Evolutionary conservation across 2,888 invertebrate species (phyloP).

Genomic region (Cotesia congregata): DNA sequence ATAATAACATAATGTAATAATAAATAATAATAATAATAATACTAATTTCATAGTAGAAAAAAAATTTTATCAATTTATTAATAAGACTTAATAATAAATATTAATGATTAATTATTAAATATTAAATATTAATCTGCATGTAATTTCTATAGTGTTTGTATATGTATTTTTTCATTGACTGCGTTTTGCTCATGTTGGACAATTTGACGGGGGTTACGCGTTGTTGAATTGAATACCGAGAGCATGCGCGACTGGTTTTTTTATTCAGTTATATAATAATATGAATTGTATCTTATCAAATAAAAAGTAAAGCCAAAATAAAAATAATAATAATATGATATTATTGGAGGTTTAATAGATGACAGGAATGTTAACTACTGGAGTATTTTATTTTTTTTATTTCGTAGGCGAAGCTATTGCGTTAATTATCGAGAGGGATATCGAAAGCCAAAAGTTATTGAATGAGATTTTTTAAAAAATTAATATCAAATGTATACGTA

Average conservation of each 20-base stretch:
- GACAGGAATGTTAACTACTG: background rate
- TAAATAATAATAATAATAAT: conserved; percentile 21
- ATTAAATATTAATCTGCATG: conserved; percentile 24
- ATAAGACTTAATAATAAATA: conserved; percentile 2
- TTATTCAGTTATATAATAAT: no score
- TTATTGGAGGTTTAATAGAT: conserved; percentile 15
- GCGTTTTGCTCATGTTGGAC: conserved; percentile 61
- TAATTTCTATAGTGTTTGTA: conserved; percentile 43
- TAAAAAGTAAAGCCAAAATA: conserved; percentile 10
- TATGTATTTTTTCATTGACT: conserved; percentile 62
- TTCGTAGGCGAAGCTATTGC: background rate
- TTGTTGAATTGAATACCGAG: conserved; percentile 52
- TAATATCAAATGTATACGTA: conserved; percentile 19
- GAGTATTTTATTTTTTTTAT: conserved; percentile 13
- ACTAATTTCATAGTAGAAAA: conserved; percentile 7
- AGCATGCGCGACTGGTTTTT: conserved; percentile 24
- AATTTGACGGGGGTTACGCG: conserved; percentile 49
- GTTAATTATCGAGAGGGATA: conserved; percentile 11
- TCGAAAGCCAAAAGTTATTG: conserved; percentile 11
- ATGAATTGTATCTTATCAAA: background rate
- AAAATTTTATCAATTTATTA: conserved; percentile 37
- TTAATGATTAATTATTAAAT: conserved; percentile 41
- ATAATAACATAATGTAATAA: conserved; percentile 16
- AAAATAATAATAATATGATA: conserved; percentile 10
- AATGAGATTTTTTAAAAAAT: conserved; percentile 20